phyloP scores from a whole-genome alignment of 2,797 vertebrate species.

The Sorex maritimensis region DNA sequence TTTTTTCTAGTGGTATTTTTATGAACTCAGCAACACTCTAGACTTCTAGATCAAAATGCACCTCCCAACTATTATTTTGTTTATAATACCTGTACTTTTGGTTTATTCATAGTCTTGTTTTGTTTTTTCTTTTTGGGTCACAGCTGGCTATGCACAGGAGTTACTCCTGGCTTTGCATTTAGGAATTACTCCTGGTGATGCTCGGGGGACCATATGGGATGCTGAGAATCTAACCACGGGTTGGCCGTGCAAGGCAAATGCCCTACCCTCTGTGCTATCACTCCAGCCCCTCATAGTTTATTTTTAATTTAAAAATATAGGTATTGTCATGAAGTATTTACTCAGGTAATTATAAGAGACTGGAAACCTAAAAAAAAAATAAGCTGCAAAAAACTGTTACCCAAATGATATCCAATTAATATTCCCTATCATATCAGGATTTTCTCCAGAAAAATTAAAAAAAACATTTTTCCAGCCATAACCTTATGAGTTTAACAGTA shows the following conservation, averaged over 20 bases:
- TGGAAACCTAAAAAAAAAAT: slow-evolving; percentile 35
- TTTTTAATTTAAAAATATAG: slow-evolving; percentile 43
- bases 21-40: not conserved
- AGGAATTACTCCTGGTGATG: too few relatives aligned
- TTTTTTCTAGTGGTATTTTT: not conserved
- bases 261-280: too few relatives aligned
- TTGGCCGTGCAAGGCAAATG: too few relatives aligned
- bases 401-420: slow-evolving; percentile 66
- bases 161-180: too few relatives aligned
- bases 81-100: not conserved
- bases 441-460: slow-evolving; percentile 30
- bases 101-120: not conserved
- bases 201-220: too few relatives aligned
- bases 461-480: slow-evolving; percentile 56
- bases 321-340: slow-evolving; percentile 6
- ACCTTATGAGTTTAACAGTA: slow-evolving; percentile 47
- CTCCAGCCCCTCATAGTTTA: not conserved
- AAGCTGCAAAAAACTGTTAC: slow-evolving; percentile 30
- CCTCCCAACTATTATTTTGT: not conserved
- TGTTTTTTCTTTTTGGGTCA: too few relatives aligned
- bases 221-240: too few relatives aligned
- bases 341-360: slow-evolving; percentile 23
- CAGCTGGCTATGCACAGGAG: too few relatives aligned
- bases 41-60: too few relatives aligned
- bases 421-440: not conserved